phyloP scores from a whole-genome alignment of 2,888 invertebrate species.

The Orchestes rusci region DNA sequence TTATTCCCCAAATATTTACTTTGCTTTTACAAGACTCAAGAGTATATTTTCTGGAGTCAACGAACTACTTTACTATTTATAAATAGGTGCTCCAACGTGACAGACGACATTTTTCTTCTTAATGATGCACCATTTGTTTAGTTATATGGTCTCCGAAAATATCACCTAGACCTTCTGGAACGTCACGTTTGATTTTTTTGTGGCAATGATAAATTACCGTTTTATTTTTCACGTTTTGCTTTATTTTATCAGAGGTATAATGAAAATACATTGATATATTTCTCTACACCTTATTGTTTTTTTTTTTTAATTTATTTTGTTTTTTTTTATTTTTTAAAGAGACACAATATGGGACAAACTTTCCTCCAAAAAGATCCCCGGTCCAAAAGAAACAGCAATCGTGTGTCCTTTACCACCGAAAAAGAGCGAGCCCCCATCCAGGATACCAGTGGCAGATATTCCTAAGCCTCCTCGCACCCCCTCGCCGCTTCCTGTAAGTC shows the following conservation, averaged over 20 bases:
- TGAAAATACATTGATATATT: no score
- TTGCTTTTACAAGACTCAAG: no score
- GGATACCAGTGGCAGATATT: constrained; percentile 27
- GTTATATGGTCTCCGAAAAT: constrained; percentile 7
- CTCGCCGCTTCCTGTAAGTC: constrained; percentile 11
- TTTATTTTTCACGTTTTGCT: no score
- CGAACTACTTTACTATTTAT: constrained; percentile 16
- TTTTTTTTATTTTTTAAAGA: constrained; percentile 35
- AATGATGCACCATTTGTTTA: constrained; percentile 11
- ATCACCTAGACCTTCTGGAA: no score
- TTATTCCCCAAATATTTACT: no score
- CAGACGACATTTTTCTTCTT: constrained; percentile 9
- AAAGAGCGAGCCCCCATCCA: constrained; percentile 25
- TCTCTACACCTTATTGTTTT: background rate
- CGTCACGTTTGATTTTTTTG: no score
- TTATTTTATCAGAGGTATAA: no score
- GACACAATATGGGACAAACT: constrained; percentile 33
- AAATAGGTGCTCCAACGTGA: constrained; percentile 15
- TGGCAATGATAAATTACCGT: no score
- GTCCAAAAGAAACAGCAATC: constrained; percentile 27
- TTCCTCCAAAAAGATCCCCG: constrained; percentile 25
- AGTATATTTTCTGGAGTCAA: no score
- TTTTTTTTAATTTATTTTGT: constrained; percentile 26
- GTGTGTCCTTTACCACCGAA: constrained; percentile 28
- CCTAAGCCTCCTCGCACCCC: constrained; percentile 25